These are phyloP conservation scores for Perdita meconis DNA, from an alignment of 2,888 invertebrate genomes.

Conservation along the genomic window DNA sequence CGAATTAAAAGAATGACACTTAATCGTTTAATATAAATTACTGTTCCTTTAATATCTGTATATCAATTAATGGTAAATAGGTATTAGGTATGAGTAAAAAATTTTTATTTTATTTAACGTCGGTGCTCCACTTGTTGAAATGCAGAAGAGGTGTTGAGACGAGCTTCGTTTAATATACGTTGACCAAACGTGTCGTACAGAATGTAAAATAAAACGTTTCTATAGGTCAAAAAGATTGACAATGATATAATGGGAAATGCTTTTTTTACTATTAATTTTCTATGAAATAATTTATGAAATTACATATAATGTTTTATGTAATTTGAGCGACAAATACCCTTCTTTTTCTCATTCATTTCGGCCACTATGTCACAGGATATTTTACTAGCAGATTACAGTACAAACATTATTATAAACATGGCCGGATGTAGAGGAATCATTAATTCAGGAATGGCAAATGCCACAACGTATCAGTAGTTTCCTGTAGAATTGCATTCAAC, in stretches of 20 bases:
- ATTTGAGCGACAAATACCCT: constrained; percentile 76
- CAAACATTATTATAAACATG: constrained; percentile 73
- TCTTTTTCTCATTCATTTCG: constrained; percentile 50
- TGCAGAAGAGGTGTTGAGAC: constrained; percentile 7
- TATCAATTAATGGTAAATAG: constrained; percentile 26
- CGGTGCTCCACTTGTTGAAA: constrained; percentile 13
- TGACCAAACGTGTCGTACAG: constrained; percentile 29
- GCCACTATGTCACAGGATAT: constrained; percentile 55
- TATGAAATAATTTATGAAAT: constrained; percentile 79
- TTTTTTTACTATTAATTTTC: constrained; percentile 70
- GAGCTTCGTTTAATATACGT: constrained; percentile 21
- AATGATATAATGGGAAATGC: constrained; percentile 41
- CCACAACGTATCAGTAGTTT: constrained; percentile 57
- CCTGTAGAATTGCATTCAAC: constrained; percentile 46
- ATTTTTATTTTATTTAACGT: constrained; percentile 51
- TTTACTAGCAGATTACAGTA: constrained; percentile 61
- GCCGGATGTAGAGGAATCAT: constrained; percentile 77
- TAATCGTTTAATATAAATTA: constrained; percentile 42
- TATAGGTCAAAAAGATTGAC: constrained; percentile 45
- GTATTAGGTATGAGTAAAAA: constrained; percentile 49
- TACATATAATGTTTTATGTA: constrained; percentile 72
- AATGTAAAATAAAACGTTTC: constrained; percentile 50
- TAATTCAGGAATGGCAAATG: constrained; percentile 67
- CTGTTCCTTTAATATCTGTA: constrained; percentile 49
- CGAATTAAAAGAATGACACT: constrained; percentile 31